Evolutionary conservation across 2,113 vertebrate genomes (phyloP).

Genomic region (Megaptera novaeangliae): DNA sequence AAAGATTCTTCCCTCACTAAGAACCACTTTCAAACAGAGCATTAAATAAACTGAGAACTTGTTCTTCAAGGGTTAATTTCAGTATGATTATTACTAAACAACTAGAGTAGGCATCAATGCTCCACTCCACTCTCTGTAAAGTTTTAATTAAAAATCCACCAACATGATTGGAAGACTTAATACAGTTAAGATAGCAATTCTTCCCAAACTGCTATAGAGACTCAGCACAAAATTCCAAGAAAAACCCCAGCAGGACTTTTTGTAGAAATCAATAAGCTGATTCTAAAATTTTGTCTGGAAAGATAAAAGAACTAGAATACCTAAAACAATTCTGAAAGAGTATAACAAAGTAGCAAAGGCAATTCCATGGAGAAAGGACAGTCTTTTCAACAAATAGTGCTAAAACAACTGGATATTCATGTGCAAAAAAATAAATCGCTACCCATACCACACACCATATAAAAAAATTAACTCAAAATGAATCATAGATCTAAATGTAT

Average conservation of each 20-base stretch:
- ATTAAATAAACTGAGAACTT: background rate
- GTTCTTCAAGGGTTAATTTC: background rate
- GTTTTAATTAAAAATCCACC: background rate
- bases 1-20: background rate
- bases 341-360: background rate
- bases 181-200: background rate
- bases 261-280: background rate
- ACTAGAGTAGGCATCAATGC: background rate
- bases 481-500: background rate
- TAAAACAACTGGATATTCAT: background rate
- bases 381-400: background rate
- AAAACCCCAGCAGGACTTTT: background rate
- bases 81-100: background rate
- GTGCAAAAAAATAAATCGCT: background rate
- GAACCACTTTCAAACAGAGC: background rate
- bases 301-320: background rate
- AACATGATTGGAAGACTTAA: background rate
- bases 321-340: background rate
- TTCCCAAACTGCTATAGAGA: background rate
- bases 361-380: background rate
- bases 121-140: background rate
- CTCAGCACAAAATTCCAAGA: background rate
- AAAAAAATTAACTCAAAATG: background rate
- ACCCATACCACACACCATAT: background rate
- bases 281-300: background rate